A percentile compares a stretch with the other conserved stretches of the same genome.
phyloP scores from a whole-genome alignment of 1,140 invertebrate genomes.

The Ylistrum balloti region DNA sequence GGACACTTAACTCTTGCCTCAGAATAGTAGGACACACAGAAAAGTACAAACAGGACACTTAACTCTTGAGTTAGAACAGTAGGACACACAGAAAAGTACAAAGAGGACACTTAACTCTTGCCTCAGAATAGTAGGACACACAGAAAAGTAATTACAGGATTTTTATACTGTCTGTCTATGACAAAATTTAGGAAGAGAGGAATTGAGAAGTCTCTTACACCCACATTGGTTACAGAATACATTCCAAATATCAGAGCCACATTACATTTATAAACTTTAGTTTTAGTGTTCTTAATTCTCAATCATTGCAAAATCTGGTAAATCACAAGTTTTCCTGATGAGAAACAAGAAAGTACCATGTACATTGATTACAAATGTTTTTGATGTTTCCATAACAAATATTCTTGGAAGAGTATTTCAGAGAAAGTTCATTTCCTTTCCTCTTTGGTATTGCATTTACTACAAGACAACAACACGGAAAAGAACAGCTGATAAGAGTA shows the following conservation, averaged over 20 bases:
- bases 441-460: constrained; percentile 38
- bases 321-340: constrained; percentile 32
- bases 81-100: too few species aligned
- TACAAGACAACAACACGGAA: constrained; percentile 38
- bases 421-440: constrained; percentile 26
- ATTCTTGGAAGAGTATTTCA: neutral
- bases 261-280: neutral
- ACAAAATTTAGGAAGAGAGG: too few species aligned
- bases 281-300: neutral
- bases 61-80: too few species aligned
- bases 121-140: too few species aligned
- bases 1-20: too few species aligned
- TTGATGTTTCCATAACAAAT: constrained; percentile 31
- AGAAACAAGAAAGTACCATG: neutral
- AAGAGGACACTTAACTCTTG: too few species aligned
- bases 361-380: neutral
- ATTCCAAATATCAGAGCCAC: neutral
- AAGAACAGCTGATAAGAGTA: constrained; percentile 34
- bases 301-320: neutral
- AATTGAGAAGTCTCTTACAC: too few species aligned
- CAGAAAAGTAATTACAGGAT: too few species aligned
- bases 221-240: neutral
- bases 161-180: too few species aligned
- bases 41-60: too few species aligned
- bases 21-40: too few species aligned